Base-by-base conservation (phyloP, 2,888 invertebrate species). In the Philonicus albiceps region DNA sequence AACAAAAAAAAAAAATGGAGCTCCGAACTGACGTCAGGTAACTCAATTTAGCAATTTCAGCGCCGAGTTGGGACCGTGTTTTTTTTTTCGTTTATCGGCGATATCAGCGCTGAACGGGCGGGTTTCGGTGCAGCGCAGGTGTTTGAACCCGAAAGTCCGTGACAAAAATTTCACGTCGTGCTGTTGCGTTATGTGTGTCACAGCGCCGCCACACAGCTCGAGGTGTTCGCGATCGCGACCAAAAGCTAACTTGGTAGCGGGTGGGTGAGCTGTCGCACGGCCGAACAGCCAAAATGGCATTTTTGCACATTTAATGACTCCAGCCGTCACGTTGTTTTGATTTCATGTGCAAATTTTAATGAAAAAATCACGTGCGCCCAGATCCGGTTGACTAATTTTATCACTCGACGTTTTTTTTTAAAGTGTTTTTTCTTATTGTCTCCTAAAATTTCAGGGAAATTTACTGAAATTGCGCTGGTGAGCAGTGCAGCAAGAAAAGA, bases 91-190 rank as follows among this genome's bases (percentile, higher is more conserved):
- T 81, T 22, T 83, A 53, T 83, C 34, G 37, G 11, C 64, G 30
- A 72, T 37, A 64, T 34, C 34, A 83, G 31, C 83, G 64, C 83
- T 40, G 64, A 31, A 40, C 76, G 34, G 22, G 76, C 64, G 64
- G 64, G 64, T 64, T 64, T 86, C 55, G 86, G 53, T 86, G 75
- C 75, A 75, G 40, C 30, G 75, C 75, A 75, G 78, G 86, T 86
- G 86, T 86, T 86, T 86, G 86, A 86, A 86, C 86, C 55, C 86
- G 75, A 64, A 64, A 76, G 75, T 86, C 86, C 76, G 76, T 86
- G 86, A 78, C 55, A 86, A 86, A 86, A 76, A 78, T 86, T 86
- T 78, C 83, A 72, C 83, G 64, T 83, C 37, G 64, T 64, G 72
- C 64, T 80, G 37, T 81, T 83, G 83, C 83, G 83, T 83, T 83